Evolutionary conservation across 2,113 vertebrate species (phyloP), one percentile per base, ranked within the genome.

Genomic region (Bubo bubo): DNA sequence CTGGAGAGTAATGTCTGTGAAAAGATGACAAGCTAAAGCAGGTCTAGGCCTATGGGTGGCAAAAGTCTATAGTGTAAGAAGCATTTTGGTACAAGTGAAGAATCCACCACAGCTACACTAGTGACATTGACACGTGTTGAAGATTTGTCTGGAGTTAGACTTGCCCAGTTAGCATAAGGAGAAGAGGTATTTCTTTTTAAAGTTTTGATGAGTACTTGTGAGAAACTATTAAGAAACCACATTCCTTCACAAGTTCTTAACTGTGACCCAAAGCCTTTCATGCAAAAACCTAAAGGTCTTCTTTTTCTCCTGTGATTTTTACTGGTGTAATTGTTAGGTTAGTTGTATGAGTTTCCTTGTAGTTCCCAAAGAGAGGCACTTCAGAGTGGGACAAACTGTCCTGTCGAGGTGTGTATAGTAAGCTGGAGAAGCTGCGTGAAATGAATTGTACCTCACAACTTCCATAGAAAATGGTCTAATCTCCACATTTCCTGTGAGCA

Each of bases 401-500:
- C 63, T 76, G 18, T 76, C 12, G 28, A 52, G n/a, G 22, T 60
- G 39, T 71, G 45, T 71, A 3, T 5, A 60, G 24, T 16, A 55
- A 66, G 28, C 18, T 56, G 26, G n/a, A 24, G 80, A 85, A 71
- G 28, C 79, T 71, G 52, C 52, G 22, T 17, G 21, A 41, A 28
- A 47, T 32, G 17, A 91, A 45, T 17, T 62, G 41, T 56, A 32
- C 68, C 58, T 88, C 0, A 0, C 39, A 71, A 14, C 2, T 7
- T 71, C 26, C 28, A 28, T 0, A 35, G 71, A 80, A 56, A 53
- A 58, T 17, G 37, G 32, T 55, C 9, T 12, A 59, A 67, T 59
- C 28, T 37, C 45, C 8, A 10, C 9, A 12, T 79, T 92, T 71
- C 39, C 72, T 28, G n/a, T 5, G 11, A 94, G 23, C 13, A 8